Conservation (phyloP, 2,113 vertebrate species). For the Ageneiosus marmoratus region DNA sequence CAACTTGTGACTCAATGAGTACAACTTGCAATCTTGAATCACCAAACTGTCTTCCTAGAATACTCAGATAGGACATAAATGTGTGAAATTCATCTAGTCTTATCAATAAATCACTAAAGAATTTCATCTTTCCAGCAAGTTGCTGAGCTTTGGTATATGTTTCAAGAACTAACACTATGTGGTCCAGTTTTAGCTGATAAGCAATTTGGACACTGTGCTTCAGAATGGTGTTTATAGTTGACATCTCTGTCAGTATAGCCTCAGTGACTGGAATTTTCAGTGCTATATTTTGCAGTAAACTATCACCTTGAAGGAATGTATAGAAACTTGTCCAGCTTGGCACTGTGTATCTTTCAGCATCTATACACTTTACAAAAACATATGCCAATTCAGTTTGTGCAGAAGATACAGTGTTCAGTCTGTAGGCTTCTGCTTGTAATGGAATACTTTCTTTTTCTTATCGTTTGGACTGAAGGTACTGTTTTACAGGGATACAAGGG, state of each 20-base stretch:
- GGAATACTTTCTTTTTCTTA: background rate
- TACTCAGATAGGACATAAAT: no score
- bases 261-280: background rate
- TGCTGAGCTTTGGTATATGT: background rate
- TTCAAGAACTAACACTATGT: background rate
- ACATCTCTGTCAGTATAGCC: background rate
- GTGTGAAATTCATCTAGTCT: no score
- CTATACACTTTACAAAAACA: background rate
- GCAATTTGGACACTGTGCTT: background rate
- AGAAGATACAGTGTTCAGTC: background rate
- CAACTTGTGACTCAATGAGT: no score
- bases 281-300: background rate
- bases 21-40: no score
- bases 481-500: no score
- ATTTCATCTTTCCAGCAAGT: background rate
- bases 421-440: background rate
- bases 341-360: background rate
- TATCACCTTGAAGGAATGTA: no score
- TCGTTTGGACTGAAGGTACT: no score
- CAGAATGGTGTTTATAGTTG: background rate
- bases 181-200: no score
- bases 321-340: conserved; percentile 2
- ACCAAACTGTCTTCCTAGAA: no score
- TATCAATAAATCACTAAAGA: no score
- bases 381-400: background rate